A percentile compares a stretch with the other conserved stretches of the same genome.
These are phyloP conservation scores for Neuroscelio doddi DNA, from an alignment of 2,888 invertebrate species.

Conservation along the genomic window DNA sequence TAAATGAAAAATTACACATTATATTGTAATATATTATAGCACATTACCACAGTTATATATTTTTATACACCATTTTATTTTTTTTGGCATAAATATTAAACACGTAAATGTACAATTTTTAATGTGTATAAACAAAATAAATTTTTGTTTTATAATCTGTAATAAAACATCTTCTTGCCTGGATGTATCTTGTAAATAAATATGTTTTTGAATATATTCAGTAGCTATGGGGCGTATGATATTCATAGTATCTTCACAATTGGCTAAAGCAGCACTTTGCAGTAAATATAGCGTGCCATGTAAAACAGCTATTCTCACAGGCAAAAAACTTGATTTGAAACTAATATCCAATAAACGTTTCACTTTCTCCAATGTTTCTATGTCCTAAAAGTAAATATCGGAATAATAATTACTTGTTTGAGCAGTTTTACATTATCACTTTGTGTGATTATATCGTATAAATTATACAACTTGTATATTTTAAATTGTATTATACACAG, in stretches of 20 bases:
- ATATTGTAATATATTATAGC: no score
- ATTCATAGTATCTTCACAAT: conserved; percentile 74
- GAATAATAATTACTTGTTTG: not conserved
- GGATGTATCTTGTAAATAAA: conserved; percentile 65
- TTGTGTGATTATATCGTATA: no score
- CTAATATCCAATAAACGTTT: conserved; percentile 76
- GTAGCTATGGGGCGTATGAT: conserved; percentile 73
- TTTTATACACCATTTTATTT: no score
- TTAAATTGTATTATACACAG: no score
- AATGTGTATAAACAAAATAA: no score
- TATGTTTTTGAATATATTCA: conserved; percentile 74
- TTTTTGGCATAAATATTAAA: no score
- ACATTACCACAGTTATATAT: no score
- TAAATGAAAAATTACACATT: no score
- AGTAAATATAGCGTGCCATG: conserved; percentile 80
- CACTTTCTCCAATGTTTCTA: conserved; percentile 76
- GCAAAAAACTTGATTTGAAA: conserved; percentile 77
- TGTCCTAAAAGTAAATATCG: conserved; percentile 70
- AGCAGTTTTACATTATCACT: not conserved
- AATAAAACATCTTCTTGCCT: conserved; percentile 66
- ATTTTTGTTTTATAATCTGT: no score
- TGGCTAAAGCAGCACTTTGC: conserved; percentile 74
- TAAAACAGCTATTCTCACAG: conserved; percentile 78
- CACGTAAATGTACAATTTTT: no score
- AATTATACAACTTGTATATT: no score